Percentiles rank a stretch among this genome's conserved stretches.
These are phyloP conservation scores for Vanessa atalanta DNA, from an alignment of 1,140 invertebrate genomes.

Conservation along the genomic window DNA sequence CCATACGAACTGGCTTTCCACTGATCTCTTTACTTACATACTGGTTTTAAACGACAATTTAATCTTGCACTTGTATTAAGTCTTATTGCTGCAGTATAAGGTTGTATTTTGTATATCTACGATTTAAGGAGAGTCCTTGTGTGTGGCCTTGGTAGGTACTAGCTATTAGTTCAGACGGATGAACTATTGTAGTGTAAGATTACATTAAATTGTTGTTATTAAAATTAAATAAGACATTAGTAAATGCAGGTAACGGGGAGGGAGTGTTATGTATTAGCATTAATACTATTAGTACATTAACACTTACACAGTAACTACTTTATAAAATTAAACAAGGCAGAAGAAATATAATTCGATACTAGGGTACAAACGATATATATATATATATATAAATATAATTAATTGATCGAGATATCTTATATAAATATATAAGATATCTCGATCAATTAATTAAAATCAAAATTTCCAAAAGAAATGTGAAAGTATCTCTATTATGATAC, in stretches of 20 bases:
- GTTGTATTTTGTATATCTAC: conserved; percentile 31
- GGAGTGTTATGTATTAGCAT: background rate
- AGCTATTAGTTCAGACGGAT: conserved; percentile 37
- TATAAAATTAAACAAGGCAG: no score
- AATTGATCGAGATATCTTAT: no score
- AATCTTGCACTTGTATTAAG: conserved; percentile 24
- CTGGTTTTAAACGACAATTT: conserved; percentile 41
- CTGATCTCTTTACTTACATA: conserved; percentile 59
- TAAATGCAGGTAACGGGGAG: background rate
- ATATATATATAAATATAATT: no score
- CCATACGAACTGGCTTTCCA: conserved; percentile 60
- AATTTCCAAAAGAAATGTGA: background rate
- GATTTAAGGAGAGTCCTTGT: conserved; percentile 13
- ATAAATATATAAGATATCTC: no score
- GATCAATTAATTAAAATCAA: background rate
- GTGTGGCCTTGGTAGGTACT: conserved; percentile 46
- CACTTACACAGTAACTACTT: no score
- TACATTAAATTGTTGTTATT: conserved; percentile 21
- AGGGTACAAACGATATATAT: no score
- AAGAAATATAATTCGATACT: no score
- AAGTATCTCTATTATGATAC: background rate
- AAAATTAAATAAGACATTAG: conserved; percentile 9
- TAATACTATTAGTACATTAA: background rate
- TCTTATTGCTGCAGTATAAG: conserved; percentile 32
- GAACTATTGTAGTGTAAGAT: conserved; percentile 36